Evolutionary conservation across 2,113 vertebrate species (phyloP).

Genomic region (Erythrolamprus reginae): DNA sequence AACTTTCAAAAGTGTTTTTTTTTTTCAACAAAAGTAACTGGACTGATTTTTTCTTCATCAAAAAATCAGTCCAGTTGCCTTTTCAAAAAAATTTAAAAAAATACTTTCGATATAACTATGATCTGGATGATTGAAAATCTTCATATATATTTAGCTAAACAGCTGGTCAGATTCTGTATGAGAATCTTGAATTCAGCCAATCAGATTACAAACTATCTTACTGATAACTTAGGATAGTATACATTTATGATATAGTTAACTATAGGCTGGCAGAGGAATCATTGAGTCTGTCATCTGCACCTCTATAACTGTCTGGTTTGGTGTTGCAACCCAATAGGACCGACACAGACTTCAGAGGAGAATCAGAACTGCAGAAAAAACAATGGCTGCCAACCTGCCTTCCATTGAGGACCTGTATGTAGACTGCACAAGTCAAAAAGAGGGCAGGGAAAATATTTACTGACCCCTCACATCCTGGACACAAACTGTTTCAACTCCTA

Average conservation of each 20-base stretch:
- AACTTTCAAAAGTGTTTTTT: background rate
- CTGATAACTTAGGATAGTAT: background rate
- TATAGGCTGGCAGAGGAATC: too few relatives aligned
- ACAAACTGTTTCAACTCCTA: too few relatives aligned
- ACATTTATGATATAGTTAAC: background rate
- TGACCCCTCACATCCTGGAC: too few relatives aligned
- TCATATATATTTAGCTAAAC: background rate
- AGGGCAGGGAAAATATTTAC: too few relatives aligned
- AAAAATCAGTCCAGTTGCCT: background rate
- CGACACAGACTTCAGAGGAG: too few relatives aligned
- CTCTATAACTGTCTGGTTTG: too few relatives aligned
- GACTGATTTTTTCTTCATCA: fast-evolving
- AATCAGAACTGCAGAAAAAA: too few relatives aligned
- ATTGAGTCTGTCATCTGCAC: too few relatives aligned
- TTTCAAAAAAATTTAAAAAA: background rate
- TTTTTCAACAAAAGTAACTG: background rate
- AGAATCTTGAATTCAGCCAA: background rate
- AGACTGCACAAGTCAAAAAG: too few relatives aligned
- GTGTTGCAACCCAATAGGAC: too few relatives aligned
- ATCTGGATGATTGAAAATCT: background rate
- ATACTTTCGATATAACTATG: background rate
- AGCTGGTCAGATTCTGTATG: background rate
- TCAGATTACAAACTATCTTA: background rate
- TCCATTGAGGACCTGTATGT: too few relatives aligned
- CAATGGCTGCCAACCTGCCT: too few relatives aligned